Evolutionary conservation across 2,113 vertebrate genomes (phyloP).

Genomic region (Ammospiza caudacuta): DNA sequence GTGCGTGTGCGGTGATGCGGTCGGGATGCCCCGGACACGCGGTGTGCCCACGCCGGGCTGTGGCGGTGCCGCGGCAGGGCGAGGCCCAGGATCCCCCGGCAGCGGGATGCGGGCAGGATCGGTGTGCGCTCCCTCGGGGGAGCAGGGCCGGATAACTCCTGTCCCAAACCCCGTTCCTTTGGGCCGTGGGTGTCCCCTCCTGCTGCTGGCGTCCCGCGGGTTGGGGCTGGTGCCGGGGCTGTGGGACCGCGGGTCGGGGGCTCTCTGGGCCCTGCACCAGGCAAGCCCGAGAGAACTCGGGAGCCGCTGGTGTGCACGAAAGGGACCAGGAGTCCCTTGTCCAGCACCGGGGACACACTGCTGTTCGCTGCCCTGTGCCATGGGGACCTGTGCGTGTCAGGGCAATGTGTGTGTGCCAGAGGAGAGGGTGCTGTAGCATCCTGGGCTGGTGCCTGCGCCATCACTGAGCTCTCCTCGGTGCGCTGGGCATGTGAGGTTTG

Average conservation of each 20-base stretch:
- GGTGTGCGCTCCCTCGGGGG: background rate
- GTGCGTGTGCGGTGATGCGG: background rate
- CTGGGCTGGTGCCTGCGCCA: no score
- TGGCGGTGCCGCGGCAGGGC: background rate
- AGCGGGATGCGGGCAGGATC: background rate
- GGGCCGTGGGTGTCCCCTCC: background rate
- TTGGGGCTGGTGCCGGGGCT: accelerated
- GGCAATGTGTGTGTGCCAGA: background rate
- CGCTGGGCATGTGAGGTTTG: background rate
- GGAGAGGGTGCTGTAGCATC: background rate
- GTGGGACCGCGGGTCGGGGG: background rate
- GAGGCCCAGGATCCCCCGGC: background rate
- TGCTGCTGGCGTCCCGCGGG: background rate
- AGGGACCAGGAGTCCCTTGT: accelerated
- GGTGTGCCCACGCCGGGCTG: background rate
- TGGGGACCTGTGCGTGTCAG: background rate
- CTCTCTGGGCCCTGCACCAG: background rate
- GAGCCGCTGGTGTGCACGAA: accelerated
- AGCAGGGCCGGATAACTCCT: background rate
- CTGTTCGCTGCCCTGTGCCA: background rate
- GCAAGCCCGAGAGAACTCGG: background rate
- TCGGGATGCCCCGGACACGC: background rate
- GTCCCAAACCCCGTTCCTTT: background rate
- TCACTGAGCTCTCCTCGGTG: background rate
- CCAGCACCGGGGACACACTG: background rate